A percentile compares a stretch with the other conserved stretches of the same genome.
These are phyloP conservation scores for Takifugu rubripes DNA, from an alignment of 2,797 vertebrate genomes.

Conservation along the genomic window DNA sequence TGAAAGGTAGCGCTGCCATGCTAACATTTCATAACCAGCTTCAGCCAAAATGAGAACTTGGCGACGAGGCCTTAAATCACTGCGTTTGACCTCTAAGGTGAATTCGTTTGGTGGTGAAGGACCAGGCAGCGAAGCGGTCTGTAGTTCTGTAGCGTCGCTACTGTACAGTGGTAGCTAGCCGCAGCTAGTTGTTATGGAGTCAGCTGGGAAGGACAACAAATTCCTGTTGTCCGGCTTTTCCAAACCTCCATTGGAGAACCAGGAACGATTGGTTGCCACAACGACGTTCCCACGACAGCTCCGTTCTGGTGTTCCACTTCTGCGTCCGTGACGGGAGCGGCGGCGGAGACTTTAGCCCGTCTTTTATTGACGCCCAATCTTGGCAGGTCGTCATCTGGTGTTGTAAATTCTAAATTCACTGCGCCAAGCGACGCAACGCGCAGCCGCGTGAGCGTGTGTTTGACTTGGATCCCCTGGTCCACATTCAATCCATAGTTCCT, in stretches of 20 bases:
- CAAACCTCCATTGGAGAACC: background rate
- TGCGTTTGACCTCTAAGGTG: background rate
- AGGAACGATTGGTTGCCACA: too few species aligned
- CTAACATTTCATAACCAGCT: too few species aligned
- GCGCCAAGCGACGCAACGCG: conserved; percentile 27
- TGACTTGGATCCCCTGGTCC: conserved; percentile 39
- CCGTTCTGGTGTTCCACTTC: conserved; percentile 28
- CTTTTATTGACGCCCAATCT: conserved; percentile 64
- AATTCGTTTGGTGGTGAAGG: background rate
- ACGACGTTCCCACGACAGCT: background rate
- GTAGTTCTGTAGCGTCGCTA: conserved; percentile 6
- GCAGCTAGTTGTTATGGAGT: background rate
- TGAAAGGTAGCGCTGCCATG: too few species aligned
- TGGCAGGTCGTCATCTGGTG: conserved; percentile 50
- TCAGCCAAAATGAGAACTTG: too few species aligned
- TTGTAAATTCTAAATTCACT: conserved; percentile 66
- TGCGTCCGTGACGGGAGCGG: conserved; percentile 48
- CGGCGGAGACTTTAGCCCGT: conserved; percentile 61
- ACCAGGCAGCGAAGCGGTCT: too few species aligned
- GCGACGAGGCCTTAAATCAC: too few species aligned
- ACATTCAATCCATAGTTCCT: conserved; percentile 45
- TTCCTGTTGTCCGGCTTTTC: too few species aligned
- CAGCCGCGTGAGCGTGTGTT: conserved; percentile 22
- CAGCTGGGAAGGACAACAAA: too few species aligned
- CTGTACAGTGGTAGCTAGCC: background rate